A percentile compares a stretch with the other conserved stretches of the same genome.
These are phyloP conservation scores for Acanthiza pusilla DNA, from an alignment of 2,797 vertebrate genomes.

Conservation along the genomic window DNA sequence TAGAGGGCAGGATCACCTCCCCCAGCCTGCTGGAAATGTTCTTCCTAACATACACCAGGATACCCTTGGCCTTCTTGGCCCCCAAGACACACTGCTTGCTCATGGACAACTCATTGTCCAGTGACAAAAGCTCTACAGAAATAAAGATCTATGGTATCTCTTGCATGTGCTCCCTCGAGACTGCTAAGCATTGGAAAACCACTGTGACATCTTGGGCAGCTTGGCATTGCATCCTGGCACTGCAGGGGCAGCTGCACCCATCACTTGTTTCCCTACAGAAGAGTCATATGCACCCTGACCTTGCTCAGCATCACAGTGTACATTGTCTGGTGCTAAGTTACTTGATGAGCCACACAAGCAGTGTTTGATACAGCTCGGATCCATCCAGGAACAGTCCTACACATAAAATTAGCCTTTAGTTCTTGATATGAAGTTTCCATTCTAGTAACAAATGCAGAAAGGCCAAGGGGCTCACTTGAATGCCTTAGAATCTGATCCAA, in stretches of 20 bases:
- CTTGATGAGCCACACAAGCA: not conserved
- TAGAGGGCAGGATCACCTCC: not conserved
- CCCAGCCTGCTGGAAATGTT: rapidly evolving
- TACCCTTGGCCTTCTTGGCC: not conserved
- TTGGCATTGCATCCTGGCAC: not conserved
- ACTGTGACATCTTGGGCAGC: not conserved
- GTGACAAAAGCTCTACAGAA: not conserved
- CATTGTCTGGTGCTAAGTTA: not conserved
- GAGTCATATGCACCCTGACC: not conserved
- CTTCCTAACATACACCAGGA: not conserved
- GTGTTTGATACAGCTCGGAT: not conserved
- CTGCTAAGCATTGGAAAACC: not conserved
- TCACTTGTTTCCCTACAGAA: not conserved
- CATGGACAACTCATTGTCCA: rapidly evolving
- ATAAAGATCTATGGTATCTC: not conserved
- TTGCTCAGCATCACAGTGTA: not conserved
- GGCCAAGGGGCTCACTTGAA: not conserved
- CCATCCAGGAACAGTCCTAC: not conserved
- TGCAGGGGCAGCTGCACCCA: not conserved
- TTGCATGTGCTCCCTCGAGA: not conserved
- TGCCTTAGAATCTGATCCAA: not conserved
- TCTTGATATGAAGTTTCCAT: not conserved
- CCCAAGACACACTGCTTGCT: not conserved
- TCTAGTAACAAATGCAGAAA: not conserved
- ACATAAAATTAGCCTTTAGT: not conserved